phyloP scores from a whole-genome alignment of 1,140 invertebrate genomes.

The Drosophila athabasca region DNA sequence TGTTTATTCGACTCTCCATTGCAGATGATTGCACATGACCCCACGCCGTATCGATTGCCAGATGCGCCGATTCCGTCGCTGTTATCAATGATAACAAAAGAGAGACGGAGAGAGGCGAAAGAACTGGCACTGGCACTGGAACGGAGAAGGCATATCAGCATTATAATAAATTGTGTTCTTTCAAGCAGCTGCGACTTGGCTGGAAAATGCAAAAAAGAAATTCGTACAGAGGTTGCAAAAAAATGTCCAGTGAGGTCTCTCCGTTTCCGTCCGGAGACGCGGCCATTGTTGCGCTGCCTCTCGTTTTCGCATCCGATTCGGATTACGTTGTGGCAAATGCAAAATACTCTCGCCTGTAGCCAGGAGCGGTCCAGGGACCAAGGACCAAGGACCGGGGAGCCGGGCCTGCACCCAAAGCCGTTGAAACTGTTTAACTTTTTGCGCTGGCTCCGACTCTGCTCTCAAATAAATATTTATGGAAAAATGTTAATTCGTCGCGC shows the following conservation, averaged over 20 bases:
- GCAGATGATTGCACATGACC: conserved; percentile 22
- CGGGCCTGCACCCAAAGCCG: conserved; percentile 53
- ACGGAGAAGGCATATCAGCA: conserved; percentile 16
- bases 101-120: conserved; percentile 7
- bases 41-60: conserved; percentile 30
- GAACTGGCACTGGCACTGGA: no score
- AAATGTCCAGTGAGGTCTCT: conserved; percentile 19
- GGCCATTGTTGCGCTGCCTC: conserved; percentile 56
- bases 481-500: conserved; percentile 69
- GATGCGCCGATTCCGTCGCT: conserved; percentile 23
- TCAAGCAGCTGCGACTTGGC: conserved; percentile 50
- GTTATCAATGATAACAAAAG: conserved; percentile 62
- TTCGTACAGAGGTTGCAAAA: conserved; percentile 15
- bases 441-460: conserved; percentile 2
- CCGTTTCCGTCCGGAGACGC: background rate
- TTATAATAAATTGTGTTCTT: conserved; percentile 32
- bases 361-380: background rate
- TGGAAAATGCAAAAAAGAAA: conserved; percentile 18
- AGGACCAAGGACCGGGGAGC: conserved; percentile 26
- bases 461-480: conserved; percentile 77
- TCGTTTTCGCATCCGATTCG: conserved; percentile 58
- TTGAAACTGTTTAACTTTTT: conserved; percentile 53
- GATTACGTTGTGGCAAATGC: conserved; percentile 68
- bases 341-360: conserved; percentile 50
- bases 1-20: conserved; percentile 12